A percentile compares a stretch with the other conserved stretches of the same genome.
These are phyloP conservation scores for Chascanopsetta lugubris DNA, from an alignment of 2,113 vertebrate genomes.

Conservation along the genomic window DNA sequence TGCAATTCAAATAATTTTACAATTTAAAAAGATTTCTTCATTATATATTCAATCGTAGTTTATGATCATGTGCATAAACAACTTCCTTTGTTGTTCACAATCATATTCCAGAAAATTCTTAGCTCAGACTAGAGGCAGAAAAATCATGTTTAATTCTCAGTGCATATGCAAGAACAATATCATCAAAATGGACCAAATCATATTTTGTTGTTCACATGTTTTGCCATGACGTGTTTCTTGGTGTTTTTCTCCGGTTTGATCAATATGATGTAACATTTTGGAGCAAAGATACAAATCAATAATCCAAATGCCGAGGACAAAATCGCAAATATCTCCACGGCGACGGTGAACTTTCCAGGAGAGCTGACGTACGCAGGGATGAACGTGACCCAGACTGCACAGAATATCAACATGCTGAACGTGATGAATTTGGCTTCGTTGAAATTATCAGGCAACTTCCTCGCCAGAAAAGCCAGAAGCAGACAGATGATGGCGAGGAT, in stretches of 20 bases:
- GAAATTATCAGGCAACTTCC: conserved; percentile 80
- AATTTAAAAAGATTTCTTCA: no score
- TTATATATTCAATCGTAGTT: no score
- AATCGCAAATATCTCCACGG: conserved; percentile 83
- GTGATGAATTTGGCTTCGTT: conserved; percentile 83
- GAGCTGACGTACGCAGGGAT: conserved; percentile 82
- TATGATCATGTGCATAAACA: no score
- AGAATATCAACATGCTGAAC: conserved; percentile 83
- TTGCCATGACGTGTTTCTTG: conserved; percentile 62
- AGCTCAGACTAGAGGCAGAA: not conserved
- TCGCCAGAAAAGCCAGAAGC: conserved; percentile 76
- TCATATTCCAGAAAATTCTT: not conserved
- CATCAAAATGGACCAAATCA: not conserved
- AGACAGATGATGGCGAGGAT: conserved; percentile 70
- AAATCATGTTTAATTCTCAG: not conserved
- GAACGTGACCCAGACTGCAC: conserved; percentile 81
- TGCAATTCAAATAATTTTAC: no score
- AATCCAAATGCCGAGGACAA: conserved; percentile 76
- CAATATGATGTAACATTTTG: conserved; percentile 80
- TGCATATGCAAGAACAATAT: not conserved
- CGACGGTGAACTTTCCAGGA: conserved; percentile 81
- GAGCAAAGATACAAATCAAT: conserved; percentile 73
- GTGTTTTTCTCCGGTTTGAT: conserved; percentile 79
- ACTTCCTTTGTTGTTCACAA: no score
- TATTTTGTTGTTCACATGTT: not conserved